phyloP scores from a whole-genome alignment of 2,113 vertebrate species.

The Cyprinus carpio region DNA sequence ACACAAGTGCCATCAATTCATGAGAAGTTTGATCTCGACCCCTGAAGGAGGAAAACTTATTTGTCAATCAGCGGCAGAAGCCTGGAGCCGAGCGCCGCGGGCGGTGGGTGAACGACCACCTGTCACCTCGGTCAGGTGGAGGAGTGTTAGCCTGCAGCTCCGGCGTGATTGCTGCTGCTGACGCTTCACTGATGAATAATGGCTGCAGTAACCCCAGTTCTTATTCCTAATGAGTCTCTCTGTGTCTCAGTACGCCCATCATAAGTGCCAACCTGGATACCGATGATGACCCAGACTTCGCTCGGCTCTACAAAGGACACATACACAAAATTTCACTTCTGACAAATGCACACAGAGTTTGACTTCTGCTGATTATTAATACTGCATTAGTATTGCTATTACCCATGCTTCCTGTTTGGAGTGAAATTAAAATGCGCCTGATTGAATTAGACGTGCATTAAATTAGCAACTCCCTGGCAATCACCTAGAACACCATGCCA shows the following conservation, averaged over 20 bases:
- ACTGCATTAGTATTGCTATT: background rate
- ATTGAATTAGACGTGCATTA: too few relatives aligned
- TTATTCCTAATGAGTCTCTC: slow-evolving; percentile 7
- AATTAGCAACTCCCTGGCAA: background rate
- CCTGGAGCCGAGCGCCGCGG: background rate
- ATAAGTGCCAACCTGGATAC: slow-evolving; percentile 92
- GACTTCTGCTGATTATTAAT: background rate
- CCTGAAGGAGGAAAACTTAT: background rate
- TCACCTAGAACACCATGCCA: background rate
- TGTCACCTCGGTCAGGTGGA: background rate
- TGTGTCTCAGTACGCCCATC: slow-evolving; percentile 86
- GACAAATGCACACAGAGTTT: slow-evolving; percentile 82
- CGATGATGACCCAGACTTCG: slow-evolving; percentile 92
- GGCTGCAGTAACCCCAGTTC: background rate
- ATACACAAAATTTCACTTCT: slow-evolving; percentile 97
- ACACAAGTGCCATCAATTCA: background rate
- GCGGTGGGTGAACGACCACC: background rate
- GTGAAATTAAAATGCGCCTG: background rate
- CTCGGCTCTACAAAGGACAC: slow-evolving; percentile 92
- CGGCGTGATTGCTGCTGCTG: background rate
- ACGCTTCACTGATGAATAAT: background rate
- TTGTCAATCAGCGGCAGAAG: slow-evolving; percentile 8
- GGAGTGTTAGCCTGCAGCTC: background rate
- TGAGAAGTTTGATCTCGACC: background rate
- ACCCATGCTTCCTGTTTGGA: background rate